A percentile compares a stretch with the other conserved stretches of the same genome.
These are phyloP conservation scores for Melieria picta DNA, from an alignment of 2,888 invertebrate genomes.

Conservation along the genomic window DNA sequence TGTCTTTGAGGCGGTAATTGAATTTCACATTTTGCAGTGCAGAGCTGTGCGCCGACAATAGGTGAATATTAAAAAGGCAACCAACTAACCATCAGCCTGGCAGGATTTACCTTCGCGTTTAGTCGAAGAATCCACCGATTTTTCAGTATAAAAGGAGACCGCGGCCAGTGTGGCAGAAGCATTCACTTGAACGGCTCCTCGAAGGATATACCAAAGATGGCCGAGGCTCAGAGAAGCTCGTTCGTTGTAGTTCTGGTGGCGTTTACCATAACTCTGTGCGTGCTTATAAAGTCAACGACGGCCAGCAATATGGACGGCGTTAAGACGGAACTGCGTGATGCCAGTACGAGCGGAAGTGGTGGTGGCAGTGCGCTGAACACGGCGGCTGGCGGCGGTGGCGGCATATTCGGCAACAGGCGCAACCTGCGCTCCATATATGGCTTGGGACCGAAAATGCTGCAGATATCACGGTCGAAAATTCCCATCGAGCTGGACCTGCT, in stretches of 20 bases:
- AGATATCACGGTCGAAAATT: slow-evolving; percentile 56
- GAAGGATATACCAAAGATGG: slow-evolving; percentile 7
- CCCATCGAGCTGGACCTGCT: slow-evolving; percentile 61
- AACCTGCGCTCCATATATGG: slow-evolving; percentile 53
- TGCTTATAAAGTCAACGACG: background rate
- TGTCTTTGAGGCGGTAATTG: slow-evolving; percentile 4
- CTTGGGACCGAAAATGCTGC: slow-evolving; percentile 48
- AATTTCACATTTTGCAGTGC: slow-evolving; percentile 2
- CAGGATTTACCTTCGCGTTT: no score
- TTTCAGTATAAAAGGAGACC: slow-evolving; percentile 22
- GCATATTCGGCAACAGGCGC: slow-evolving; percentile 35
- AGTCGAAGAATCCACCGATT: no score
- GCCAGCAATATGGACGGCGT: slow-evolving; percentile 3
- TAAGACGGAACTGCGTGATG: slow-evolving; percentile 14
- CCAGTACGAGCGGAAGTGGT: background rate
- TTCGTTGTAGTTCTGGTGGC: background rate
- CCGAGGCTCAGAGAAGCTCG: slow-evolving; percentile 2
- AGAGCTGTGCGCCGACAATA: background rate
- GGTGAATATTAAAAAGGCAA: slow-evolving; percentile 15
- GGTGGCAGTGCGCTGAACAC: background rate
- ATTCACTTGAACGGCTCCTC: slow-evolving; percentile 8
- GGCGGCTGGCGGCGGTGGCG: background rate
- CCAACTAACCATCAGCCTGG: background rate
- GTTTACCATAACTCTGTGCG: background rate
- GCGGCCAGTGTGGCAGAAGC: background rate